A percentile compares a stretch with the other conserved stretches of the same genome.
Evolutionary conservation across 2,888 invertebrate species (phyloP).

Genomic region (Epinotia demarniana): DNA sequence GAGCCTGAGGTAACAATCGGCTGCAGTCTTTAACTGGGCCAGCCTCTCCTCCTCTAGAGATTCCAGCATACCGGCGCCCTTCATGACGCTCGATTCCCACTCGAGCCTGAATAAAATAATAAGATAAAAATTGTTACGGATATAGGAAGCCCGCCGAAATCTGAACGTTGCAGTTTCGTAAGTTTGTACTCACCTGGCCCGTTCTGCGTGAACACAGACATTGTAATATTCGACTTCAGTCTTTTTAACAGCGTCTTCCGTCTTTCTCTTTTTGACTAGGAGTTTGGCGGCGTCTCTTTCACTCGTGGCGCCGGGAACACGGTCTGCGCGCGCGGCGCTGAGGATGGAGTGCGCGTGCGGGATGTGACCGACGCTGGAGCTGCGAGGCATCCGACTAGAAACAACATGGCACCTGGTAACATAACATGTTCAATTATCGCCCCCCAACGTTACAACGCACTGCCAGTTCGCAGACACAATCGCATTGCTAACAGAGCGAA

Average conservation of each 20-base stretch:
- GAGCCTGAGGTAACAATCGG: conserved; percentile 87
- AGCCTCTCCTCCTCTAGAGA: conserved; percentile 95
- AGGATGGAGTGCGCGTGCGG: conserved; percentile 81
- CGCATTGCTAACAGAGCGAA: conserved; percentile 60
- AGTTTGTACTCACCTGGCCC: conserved; percentile 86
- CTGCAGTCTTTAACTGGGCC: conserved; percentile 89
- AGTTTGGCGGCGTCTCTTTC: conserved; percentile 90
- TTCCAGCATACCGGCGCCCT: conserved; percentile 94
- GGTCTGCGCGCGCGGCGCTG: conserved; percentile 74
- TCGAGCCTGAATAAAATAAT: conserved; percentile 86
- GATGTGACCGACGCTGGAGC: conserved; percentile 84
- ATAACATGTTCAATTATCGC: neutral
- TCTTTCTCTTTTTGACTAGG: conserved; percentile 94
- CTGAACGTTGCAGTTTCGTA: too few species aligned
- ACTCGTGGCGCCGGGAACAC: conserved; percentile 64
- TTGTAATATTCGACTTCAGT: conserved; percentile 97
- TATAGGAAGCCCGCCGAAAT: too few species aligned
- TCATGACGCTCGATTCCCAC: conserved; percentile 95
- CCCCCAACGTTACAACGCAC: conserved; percentile 59
- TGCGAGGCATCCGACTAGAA: conserved; percentile 77
- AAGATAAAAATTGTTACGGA: neutral
- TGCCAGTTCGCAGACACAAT: conserved; percentile 56
- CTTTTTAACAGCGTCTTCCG: conserved; percentile 95
- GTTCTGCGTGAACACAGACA: conserved; percentile 94
- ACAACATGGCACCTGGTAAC: conserved; percentile 49